A percentile compares a stretch with the other conserved stretches of the same genome.
These are phyloP conservation scores for Turritopsis rubra DNA, from an alignment of 30 jellyfish, hydroid and myxozoan genomes.

Conservation along the genomic window DNA sequence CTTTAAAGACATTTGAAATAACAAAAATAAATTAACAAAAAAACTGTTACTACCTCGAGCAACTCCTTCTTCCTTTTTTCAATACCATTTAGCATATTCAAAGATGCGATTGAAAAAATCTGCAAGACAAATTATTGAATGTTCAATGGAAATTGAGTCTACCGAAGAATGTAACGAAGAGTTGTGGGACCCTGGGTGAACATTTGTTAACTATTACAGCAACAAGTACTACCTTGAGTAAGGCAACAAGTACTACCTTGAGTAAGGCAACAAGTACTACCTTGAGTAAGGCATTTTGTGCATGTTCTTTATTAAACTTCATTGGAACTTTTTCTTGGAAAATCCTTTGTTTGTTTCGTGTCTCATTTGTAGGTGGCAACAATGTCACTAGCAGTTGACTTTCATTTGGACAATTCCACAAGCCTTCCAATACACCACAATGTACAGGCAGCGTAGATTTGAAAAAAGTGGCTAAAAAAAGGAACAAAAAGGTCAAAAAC, in stretches of 20 bases:
- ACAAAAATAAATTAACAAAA: no score
- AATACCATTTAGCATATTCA: background rate
- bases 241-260: no score
- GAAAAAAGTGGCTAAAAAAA: background rate
- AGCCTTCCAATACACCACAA: constrained; percentile 22
- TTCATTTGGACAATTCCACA: constrained; percentile 21
- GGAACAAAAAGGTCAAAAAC: background rate
- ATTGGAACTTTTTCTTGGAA: background rate
- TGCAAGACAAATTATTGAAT: background rate
- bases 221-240: no score
- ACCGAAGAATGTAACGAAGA: no score
- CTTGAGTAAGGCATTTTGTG: background rate
- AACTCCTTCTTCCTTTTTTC: constrained; percentile 10
- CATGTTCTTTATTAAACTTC: background rate
- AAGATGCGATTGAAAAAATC: constrained; percentile 11
- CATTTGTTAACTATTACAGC: no score
- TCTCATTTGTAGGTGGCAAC: background rate
- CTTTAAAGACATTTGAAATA: no score
- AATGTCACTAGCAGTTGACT: background rate
- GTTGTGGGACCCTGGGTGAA: no score
- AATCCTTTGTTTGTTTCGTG: background rate
- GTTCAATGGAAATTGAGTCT: no score
- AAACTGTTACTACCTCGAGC: constrained; percentile 2
- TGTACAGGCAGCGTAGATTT: background rate
- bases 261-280: no score